Evolutionary conservation across 2,797 vertebrate genomes (phyloP), one percentile per base, ranked within the genome.

Genomic region (Glossophaga mutica): DNA sequence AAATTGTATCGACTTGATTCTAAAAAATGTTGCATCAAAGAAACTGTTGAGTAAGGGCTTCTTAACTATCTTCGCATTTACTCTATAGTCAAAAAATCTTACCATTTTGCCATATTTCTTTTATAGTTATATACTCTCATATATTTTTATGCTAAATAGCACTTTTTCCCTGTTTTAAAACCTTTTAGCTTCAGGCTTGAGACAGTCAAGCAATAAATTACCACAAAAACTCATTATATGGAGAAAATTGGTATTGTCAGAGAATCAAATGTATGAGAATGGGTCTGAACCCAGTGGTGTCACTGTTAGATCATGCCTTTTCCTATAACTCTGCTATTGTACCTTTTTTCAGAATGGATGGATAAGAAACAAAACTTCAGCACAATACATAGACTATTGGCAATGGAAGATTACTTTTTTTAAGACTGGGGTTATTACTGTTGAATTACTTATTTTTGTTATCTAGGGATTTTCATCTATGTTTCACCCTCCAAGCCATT

Each of bases 161-260:
- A 37, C 55, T 92, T 90, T 96, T 87, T 24, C 65, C 67, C 74
- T 50, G 97, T 97, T 97, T 92, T 32, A 78, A 95, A 90, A 57
- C n/a, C 44, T 92, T 94, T 97, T 97, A 97, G 94, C 94, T 97
- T 94, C 77, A 98, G 94, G 96, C 96, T 93, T 96, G 95, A 86
- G 94, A 96, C 37, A 3, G 65, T 88, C 89, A 97, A 97, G 85
- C 95, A 4, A 0, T 98, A 97, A 98, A 98, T 98, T 97, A 95
- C 89, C 96, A 95, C 83, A 86, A 96, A 98, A 95, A 68, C 97
- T 98, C 93, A 86, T 98, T 98, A 94, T 95, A 88, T 96, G 59
- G 65, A 94, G 94, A 95, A 98, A 97, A 97, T 52, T 96, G 94
- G 91, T 97, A 97, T 85, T 97, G 97, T 98, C 97, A 97, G 95